Conservation (phyloP, 1,140 invertebrate genomes). For the Ptiloglossa arizonensis region DNA sequence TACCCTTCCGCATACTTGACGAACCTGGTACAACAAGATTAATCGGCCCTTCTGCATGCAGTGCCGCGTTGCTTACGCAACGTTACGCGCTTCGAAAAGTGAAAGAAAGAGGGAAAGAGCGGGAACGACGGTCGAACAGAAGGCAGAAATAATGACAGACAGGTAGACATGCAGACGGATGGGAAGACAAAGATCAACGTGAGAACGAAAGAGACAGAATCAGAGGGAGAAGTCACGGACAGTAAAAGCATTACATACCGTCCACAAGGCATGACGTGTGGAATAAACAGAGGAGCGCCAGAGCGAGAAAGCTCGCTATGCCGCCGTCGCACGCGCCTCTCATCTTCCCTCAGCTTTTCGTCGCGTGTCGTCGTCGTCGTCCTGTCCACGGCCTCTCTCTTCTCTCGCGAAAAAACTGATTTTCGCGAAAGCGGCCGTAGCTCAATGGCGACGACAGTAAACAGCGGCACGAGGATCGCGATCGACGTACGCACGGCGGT, state of each 20-base stretch:
- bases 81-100: slow-evolving; percentile 42
- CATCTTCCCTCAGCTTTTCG: slow-evolving; percentile 55
- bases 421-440: slow-evolving; percentile 50
- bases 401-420: slow-evolving; percentile 50
- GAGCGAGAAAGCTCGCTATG: slow-evolving; percentile 66
- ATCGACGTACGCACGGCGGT: slow-evolving; percentile 47
- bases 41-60: slow-evolving; percentile 58
- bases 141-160: slow-evolving; percentile 16
- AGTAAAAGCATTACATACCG: slow-evolving; percentile 60
- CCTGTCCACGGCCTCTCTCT: slow-evolving; percentile 28
- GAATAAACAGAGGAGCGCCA: slow-evolving; percentile 69
- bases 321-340: slow-evolving; percentile 64
- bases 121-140: slow-evolving; percentile 34
- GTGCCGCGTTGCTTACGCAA: slow-evolving; percentile 61
- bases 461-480: slow-evolving; percentile 47
- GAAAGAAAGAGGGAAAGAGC: slow-evolving; percentile 50
- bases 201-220: neutral
- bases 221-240: neutral
- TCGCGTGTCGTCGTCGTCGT: neutral
- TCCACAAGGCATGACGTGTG: slow-evolving; percentile 63
- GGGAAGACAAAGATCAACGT: slow-evolving; percentile 6
- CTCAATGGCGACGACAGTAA: slow-evolving; percentile 55
- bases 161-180: slow-evolving; percentile 8
- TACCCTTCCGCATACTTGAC: slow-evolving; percentile 60
- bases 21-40: slow-evolving; percentile 60